Percentiles rank a stretch among this genome's conserved stretches.
Conservation (phyloP, 2,797 vertebrate species). For the Neoniphon sammara region DNA sequence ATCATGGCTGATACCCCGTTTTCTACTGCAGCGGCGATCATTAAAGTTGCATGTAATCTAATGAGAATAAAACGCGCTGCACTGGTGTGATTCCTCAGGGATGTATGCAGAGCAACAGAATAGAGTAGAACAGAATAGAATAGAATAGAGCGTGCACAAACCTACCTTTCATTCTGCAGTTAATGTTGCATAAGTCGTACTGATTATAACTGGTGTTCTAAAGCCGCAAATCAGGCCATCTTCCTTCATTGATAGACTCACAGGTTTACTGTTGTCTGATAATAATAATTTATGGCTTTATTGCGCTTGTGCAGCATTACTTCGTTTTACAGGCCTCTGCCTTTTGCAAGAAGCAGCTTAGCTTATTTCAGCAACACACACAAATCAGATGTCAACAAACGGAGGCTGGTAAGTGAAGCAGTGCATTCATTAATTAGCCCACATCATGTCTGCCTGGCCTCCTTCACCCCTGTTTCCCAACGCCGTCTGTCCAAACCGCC, state of each 20-base stretch:
- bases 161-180: too few relatives aligned
- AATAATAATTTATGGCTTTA: neutral
- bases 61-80: neutral
- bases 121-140: neutral
- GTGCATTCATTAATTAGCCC: neutral
- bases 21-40: constrained; percentile 8
- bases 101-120: neutral
- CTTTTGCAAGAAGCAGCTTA: neutral
- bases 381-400: constrained; percentile 5
- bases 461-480: neutral
- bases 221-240: neutral
- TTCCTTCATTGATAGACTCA: constrained; percentile 1
- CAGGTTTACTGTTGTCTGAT: constrained; percentile 12
- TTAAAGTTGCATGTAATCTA: constrained; percentile 33
- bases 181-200: too few relatives aligned
- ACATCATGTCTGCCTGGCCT: neutral
- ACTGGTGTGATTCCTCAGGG: neutral
- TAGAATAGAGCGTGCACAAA: neutral
- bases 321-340: constrained; percentile 23
- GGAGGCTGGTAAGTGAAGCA: constrained; percentile 3
- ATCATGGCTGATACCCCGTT: neutral
- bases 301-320: neutral
- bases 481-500: neutral
- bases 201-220: neutral
- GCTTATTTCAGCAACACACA: neutral